Evolutionary conservation across 1,140 invertebrate genomes (phyloP).

Genomic region (Drosophila mayri): DNA sequence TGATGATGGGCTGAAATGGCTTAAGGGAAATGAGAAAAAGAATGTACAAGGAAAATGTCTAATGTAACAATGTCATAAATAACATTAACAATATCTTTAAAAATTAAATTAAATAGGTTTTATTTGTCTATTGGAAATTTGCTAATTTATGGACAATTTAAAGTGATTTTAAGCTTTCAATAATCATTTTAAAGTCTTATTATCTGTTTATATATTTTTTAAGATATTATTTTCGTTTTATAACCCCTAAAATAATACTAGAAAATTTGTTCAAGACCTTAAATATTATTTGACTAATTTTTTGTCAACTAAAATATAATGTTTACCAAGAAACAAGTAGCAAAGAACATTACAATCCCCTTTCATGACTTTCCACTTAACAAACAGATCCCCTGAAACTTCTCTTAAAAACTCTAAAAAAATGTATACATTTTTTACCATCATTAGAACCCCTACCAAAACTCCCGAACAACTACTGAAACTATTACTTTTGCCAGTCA

Average conservation of each 20-base stretch:
- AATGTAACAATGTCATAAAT: neutral
- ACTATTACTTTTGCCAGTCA: constrained; percentile 44
- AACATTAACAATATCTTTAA: neutral
- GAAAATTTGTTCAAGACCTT: neutral
- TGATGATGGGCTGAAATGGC: constrained; percentile 17
- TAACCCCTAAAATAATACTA: neutral
- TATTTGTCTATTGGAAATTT: neutral
- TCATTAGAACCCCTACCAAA: constrained; percentile 12
- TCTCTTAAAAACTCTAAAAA: neutral
- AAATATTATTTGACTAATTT: neutral
- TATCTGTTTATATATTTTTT: neutral
- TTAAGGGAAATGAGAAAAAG: neutral
- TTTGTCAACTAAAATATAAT: neutral
- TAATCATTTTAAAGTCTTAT: neutral
- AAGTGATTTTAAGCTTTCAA: neutral
- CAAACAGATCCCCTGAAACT: neutral
- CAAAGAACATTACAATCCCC: too few relatives aligned
- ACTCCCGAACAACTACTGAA: constrained; percentile 6
- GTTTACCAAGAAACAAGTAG: too few relatives aligned
- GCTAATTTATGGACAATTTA: neutral
- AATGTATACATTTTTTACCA: neutral
- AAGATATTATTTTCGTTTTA: neutral
- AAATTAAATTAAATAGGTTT: neutral
- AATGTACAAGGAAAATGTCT: neutral
- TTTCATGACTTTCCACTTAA: neutral